These are phyloP conservation scores for Psilanteris sp. DNA, from an alignment of 1,140 invertebrate genomes.

Conservation along the genomic window DNA sequence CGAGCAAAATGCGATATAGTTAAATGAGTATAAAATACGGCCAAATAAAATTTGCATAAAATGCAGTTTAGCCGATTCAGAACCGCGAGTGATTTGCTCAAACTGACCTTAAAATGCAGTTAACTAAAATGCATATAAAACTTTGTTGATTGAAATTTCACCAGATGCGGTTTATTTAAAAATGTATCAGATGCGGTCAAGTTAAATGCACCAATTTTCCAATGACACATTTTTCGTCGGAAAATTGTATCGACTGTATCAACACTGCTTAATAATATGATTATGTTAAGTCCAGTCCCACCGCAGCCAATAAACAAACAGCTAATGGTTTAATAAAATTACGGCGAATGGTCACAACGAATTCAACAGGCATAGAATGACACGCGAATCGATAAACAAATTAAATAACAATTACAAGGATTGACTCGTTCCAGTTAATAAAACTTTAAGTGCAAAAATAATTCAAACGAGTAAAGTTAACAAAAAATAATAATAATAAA, in stretches of 20 bases:
- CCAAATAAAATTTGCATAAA: slow-evolving; percentile 46
- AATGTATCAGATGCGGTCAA: slow-evolving; percentile 4
- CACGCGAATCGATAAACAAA: too few relatives aligned
- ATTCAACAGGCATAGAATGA: too few relatives aligned
- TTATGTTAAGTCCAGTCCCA: too few relatives aligned
- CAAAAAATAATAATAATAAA: too few relatives aligned
- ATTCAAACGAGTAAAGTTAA: too few relatives aligned
- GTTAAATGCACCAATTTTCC: slow-evolving; percentile 6
- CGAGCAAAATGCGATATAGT: slow-evolving; percentile 19
- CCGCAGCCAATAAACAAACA: too few relatives aligned
- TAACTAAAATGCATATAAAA: slow-evolving; percentile 18
- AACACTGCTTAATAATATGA: too few relatives aligned
- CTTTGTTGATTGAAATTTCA: slow-evolving; percentile 13
- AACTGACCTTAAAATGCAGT: slow-evolving; percentile 25
- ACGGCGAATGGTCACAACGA: too few relatives aligned
- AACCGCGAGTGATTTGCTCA: slow-evolving; percentile 15
- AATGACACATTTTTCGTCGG: not conserved
- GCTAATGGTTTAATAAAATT: too few relatives aligned
- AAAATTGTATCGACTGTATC: not conserved
- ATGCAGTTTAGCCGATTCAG: not conserved
- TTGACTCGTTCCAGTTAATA: too few relatives aligned
- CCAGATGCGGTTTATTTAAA: slow-evolving; percentile 30
- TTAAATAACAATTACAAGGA: too few relatives aligned
- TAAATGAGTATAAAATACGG: slow-evolving; percentile 33
- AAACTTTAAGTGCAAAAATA: too few relatives aligned